Conservation (phyloP, 1,140 invertebrate genomes). For the Nautilus pompilius region DNA sequence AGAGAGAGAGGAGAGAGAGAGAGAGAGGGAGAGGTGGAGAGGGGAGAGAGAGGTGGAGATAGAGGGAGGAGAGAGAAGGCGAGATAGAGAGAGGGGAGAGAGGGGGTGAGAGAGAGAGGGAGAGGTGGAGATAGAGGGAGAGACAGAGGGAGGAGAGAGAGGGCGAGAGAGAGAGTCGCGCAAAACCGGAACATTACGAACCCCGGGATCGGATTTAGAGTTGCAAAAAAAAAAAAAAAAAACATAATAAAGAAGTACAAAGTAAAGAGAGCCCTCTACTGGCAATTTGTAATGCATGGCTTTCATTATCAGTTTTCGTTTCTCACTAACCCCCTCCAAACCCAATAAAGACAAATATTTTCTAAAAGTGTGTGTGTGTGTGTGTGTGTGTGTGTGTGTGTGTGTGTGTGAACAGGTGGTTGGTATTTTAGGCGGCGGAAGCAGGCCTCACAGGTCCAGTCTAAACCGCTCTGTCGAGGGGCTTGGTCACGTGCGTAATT, state of each 20-base stretch:
- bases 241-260: not conserved
- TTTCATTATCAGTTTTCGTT: no score
- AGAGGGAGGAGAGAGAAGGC: not conserved
- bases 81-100: not conserved
- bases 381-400: no score
- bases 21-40: not conserved
- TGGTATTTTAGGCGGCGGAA: no score
- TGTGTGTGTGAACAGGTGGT: no score
- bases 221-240: not conserved
- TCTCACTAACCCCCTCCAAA: no score
- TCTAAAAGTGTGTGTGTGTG: no score
- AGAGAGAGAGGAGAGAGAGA: not conserved
- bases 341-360: no score
- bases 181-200: not conserved
- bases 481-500: no score
- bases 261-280: no score
- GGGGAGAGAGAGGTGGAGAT: not conserved
- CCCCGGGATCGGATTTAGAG: not conserved
- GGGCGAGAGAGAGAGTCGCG: not conserved
- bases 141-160: not conserved
- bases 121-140: not conserved
- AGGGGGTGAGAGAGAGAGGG: not conserved
- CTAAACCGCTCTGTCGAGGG: no score
- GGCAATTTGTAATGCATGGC: no score
- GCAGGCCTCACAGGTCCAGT: no score